These are phyloP conservation scores for Agrochola lota DNA, from an alignment of 2,888 invertebrate genomes.

Conservation along the genomic window DNA sequence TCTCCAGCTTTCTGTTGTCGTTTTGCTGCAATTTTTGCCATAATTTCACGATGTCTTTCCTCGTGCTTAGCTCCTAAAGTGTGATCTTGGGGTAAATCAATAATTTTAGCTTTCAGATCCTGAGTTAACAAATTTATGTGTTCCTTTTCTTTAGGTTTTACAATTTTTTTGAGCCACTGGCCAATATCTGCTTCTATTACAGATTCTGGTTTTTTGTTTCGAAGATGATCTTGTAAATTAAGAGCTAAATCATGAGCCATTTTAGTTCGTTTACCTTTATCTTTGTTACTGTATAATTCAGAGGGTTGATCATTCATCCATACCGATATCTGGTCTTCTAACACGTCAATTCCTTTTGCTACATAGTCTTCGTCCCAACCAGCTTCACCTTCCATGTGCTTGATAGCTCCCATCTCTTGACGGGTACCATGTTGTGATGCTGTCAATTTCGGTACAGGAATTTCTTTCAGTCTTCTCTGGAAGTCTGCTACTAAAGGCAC, in stretches of 20 bases:
- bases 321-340: constrained; percentile 79
- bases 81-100: constrained; percentile 70
- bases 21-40: constrained; percentile 47
- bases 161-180: constrained; percentile 71
- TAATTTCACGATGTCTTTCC: constrained; percentile 57
- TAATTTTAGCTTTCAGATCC: constrained; percentile 70
- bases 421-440: constrained; percentile 73
- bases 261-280: constrained; percentile 62
- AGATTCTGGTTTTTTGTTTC: constrained; percentile 63
- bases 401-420: constrained; percentile 70
- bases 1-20: constrained; percentile 25
- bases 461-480: constrained; percentile 60
- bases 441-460: constrained; percentile 69
- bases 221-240: constrained; percentile 66
- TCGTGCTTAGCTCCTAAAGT: constrained; percentile 62
- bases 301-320: constrained; percentile 79
- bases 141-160: constrained; percentile 67
- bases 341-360: constrained; percentile 69
- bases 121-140: constrained; percentile 68
- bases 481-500: constrained; percentile 69
- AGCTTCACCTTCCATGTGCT: constrained; percentile 56
- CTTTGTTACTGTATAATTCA: constrained; percentile 66
- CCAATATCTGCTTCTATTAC: constrained; percentile 70
- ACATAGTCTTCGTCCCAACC: constrained; percentile 62
- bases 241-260: constrained; percentile 73